phyloP scores from a whole-genome alignment of 1,140 invertebrate genomes.

The Zophobas morio region DNA sequence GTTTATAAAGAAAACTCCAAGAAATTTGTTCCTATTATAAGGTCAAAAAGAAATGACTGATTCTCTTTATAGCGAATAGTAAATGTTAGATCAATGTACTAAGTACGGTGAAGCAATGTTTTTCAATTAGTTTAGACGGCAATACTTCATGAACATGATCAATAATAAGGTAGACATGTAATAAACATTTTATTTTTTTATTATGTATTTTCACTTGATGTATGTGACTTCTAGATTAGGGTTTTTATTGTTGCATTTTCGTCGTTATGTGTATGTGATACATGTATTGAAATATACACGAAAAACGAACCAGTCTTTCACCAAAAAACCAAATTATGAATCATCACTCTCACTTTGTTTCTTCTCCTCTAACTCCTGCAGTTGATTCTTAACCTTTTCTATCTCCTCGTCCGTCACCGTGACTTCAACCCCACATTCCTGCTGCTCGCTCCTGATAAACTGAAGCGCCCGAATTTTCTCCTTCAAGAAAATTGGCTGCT shows the following conservation, averaged over 20 bases:
- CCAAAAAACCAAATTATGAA: slow-evolving; percentile 22
- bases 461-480: slow-evolving; percentile 75
- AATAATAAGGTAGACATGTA: slow-evolving; percentile 46
- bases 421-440: slow-evolving; percentile 74
- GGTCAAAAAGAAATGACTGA: slow-evolving; percentile 44
- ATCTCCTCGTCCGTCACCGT: slow-evolving; percentile 79
- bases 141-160: slow-evolving; percentile 32
- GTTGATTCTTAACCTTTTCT: slow-evolving; percentile 71
- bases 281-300: slow-evolving; percentile 31
- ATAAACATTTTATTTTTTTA: slow-evolving; percentile 48
- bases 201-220: slow-evolving; percentile 44
- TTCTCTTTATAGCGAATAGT: slow-evolving; percentile 37
- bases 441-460: slow-evolving; percentile 81
- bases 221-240: slow-evolving; percentile 36
- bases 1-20: slow-evolving; percentile 44
- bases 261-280: slow-evolving; percentile 48
- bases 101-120: slow-evolving; percentile 39
- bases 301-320: slow-evolving; percentile 5
- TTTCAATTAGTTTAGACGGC: slow-evolving; percentile 39
- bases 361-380: slow-evolving; percentile 67
- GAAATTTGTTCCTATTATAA: slow-evolving; percentile 46
- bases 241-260: slow-evolving; percentile 46
- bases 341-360: slow-evolving; percentile 50
- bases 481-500: slow-evolving; percentile 79
- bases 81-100: slow-evolving; percentile 45